Evolutionary conservation across 2,888 invertebrate species (phyloP), one percentile per base, ranked within the genome.

Genomic region (Shargacucullia verbasci): DNA sequence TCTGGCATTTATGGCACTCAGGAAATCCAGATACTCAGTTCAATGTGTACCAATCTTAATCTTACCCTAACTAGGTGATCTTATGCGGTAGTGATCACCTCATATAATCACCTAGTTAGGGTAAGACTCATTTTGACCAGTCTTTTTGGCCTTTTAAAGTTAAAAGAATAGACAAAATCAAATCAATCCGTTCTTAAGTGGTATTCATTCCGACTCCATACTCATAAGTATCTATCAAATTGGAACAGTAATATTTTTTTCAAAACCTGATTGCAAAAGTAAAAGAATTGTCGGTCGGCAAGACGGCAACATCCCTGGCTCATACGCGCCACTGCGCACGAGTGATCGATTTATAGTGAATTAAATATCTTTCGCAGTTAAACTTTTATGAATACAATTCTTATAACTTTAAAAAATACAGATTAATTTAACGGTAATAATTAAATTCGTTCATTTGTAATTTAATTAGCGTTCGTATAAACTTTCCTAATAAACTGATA

Each of bases 301-400:
- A 20, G 14, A 3, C 20, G 2, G 20, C 14, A 12, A 37, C 31
- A 60, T 27, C 25, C 12, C 49, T 31, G 15, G 37, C 13, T 47
- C 25, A 49, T 20, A 20, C 25, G 37, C 6, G 13, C 27, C 15
- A 43, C n/a, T 13, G 33, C 31, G 49, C 50, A 27, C 7, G 5
- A 50, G 15, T 50, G 41, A 59, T 60, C 25, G 25, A 41, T 49
- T 37, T 49, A 60, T 41, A 4, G 20, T 20, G 20, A 20, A 20
- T 20, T 20, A 20, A 20, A 49, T 7, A 59, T 47, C 29, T 43
- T 37, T 35, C 13, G 20, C 35, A 25, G 4, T 37, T 11, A 37
- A 41, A 46, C 5, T 11, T 29, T 29, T 35, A 34, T n/a, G n/a
- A 12, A 15, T 13, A 15, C 9, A 33, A 27, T 25, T 35, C 8